Percentiles rank a stretch among this genome's conserved stretches.
phyloP scores from a whole-genome alignment of 2,888 invertebrate genomes.

The Synanthedon myopaeformis region DNA sequence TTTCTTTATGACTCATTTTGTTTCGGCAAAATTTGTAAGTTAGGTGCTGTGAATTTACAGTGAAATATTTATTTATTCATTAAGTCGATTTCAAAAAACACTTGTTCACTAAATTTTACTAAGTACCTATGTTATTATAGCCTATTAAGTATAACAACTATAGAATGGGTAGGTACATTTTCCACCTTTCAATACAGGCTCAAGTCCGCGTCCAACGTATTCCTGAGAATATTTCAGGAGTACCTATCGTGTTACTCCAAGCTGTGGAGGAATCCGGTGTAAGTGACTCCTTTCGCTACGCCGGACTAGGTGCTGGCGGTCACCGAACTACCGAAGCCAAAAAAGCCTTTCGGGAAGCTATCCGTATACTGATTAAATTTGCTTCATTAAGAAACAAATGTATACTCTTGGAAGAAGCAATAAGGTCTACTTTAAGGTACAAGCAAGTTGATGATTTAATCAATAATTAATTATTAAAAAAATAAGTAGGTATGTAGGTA shows the following conservation, averaged over 20 bases:
- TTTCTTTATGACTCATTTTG: too few species aligned
- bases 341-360: constrained; percentile 48
- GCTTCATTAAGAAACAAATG: constrained; percentile 59
- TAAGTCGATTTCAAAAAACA: too few species aligned
- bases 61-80: too few species aligned
- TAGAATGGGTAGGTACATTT: neutral
- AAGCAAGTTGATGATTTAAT: neutral
- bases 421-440: constrained; percentile 50
- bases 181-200: constrained; percentile 24
- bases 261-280: constrained; percentile 43
- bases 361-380: constrained; percentile 56
- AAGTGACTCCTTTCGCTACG: constrained; percentile 41
- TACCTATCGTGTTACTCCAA: constrained; percentile 42
- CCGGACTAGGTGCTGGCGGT: constrained; percentile 53
- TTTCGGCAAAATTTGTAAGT: too few species aligned
- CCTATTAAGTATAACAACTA: too few species aligned
- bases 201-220: constrained; percentile 51
- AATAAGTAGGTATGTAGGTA: too few species aligned
- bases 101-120: too few species aligned
- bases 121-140: too few species aligned
- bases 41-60: too few species aligned
- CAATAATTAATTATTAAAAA: too few species aligned
- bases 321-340: constrained; percentile 54
- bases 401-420: constrained; percentile 41
- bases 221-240: constrained; percentile 55